These are phyloP conservation scores for Heteropelma amictum DNA, from an alignment of 2,888 invertebrate species.

Conservation along the genomic window DNA sequence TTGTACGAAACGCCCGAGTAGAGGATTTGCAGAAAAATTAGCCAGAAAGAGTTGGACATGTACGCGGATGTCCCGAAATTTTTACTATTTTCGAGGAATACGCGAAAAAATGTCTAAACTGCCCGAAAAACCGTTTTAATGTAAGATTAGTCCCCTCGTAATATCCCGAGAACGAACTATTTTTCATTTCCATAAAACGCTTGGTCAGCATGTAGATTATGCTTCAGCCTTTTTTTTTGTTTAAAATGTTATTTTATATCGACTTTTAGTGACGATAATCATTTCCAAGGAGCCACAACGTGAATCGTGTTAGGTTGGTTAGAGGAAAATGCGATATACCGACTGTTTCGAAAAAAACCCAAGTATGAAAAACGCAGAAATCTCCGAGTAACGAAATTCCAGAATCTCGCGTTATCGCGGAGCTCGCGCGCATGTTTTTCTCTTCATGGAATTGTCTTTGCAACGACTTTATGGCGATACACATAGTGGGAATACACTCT, in stretches of 20 bases:
- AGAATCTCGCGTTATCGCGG: too few species aligned
- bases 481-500: too few species aligned
- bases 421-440: too few species aligned
- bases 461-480: too few species aligned
- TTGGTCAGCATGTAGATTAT: conserved; percentile 53
- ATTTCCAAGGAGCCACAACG: background rate
- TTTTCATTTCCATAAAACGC: conserved; percentile 38
- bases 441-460: too few species aligned
- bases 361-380: too few species aligned
- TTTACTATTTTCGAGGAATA: background rate
- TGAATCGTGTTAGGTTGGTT: background rate
- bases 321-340: too few species aligned
- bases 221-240: conserved; percentile 37
- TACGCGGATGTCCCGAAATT: conserved; percentile 12
- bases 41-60: background rate
- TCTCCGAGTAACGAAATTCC: too few species aligned
- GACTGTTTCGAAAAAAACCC: too few species aligned
- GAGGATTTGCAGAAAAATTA: background rate
- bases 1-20: conserved; percentile 32
- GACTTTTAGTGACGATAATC: background rate
- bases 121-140: too few species aligned
- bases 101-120: background rate
- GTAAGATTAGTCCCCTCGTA: too few species aligned
- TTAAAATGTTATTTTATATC: background rate
- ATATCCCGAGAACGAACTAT: too few species aligned